A percentile compares a stretch with the other conserved stretches of the same genome.
Conservation (phyloP, 2,888 invertebrate genomes). For the Mesorhabditis spiculigera region DNA sequence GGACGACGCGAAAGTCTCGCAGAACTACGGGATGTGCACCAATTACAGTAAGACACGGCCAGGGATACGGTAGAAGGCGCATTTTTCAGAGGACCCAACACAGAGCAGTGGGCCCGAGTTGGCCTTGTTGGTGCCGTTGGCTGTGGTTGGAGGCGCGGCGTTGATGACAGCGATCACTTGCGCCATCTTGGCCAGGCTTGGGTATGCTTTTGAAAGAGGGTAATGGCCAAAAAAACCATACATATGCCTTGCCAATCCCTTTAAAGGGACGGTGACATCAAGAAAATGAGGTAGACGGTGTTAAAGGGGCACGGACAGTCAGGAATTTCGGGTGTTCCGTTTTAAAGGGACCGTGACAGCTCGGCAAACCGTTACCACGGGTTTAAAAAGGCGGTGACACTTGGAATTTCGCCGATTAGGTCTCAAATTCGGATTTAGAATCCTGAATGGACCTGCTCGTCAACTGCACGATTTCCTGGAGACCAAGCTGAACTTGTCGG, state of each 20-base stretch:
- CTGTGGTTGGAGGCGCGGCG: not conserved
- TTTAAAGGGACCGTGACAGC: no score
- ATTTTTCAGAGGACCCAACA: not conserved
- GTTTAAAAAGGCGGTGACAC: no score
- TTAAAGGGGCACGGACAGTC: no score
- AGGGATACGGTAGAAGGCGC: not conserved
- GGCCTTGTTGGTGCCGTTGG: not conserved
- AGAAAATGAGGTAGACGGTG: no score
- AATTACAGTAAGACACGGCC: not conserved
- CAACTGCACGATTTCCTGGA: not conserved
- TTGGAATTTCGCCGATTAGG: not conserved
- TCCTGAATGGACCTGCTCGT: constrained; percentile 2
- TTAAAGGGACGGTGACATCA: no score
- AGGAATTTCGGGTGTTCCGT: no score
- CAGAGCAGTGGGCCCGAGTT: not conserved
- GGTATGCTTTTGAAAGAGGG: not conserved
- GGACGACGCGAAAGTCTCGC: not conserved
- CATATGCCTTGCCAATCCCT: no score
- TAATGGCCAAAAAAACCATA: no score
- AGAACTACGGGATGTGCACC: constrained; percentile 6
- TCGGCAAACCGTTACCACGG: no score
- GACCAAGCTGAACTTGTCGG: not conserved
- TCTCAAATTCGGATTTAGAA: not conserved
- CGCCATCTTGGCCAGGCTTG: not conserved
- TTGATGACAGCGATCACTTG: not conserved